Evolutionary conservation across 2,113 vertebrate species (phyloP).

Genomic region (Merops nubicus): DNA sequence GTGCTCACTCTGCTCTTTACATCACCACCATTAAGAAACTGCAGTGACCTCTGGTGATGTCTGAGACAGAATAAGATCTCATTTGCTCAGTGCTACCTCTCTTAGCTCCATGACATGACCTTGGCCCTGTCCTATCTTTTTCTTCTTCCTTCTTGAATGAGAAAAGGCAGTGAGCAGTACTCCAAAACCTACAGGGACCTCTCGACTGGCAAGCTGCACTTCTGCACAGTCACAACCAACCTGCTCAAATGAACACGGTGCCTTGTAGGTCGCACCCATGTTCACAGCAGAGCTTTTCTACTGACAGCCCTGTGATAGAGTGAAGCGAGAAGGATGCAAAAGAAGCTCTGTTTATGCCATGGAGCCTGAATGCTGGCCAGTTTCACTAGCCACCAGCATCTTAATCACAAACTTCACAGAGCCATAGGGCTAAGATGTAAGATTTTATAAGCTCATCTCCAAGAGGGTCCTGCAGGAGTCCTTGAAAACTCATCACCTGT

Average conservation of each 20-base stretch:
- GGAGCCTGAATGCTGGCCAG: background rate
- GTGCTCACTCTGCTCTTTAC: background rate
- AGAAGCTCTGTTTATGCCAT: background rate
- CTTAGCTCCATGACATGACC: background rate
- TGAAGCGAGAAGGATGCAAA: background rate
- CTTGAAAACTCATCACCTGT: background rate
- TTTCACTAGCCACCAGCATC: background rate
- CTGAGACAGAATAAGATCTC: background rate
- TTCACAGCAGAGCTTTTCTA: background rate
- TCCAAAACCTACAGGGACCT: background rate
- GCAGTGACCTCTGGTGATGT: background rate
- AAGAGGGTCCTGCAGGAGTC: background rate
- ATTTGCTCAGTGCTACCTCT: background rate
- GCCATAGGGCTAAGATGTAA: accelerated
- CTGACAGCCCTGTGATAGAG: background rate
- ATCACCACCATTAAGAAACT: background rate
- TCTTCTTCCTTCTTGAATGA: background rate
- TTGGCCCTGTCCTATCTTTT: background rate
- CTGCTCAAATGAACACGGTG: background rate
- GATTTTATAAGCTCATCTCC: background rate
- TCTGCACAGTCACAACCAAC: background rate
- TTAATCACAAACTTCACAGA: background rate
- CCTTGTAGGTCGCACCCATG: background rate
- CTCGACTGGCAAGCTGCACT: background rate
- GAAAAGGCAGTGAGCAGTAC: background rate